These are phyloP conservation scores for Ardeotis arabs DNA, from an alignment of 2,113 vertebrate genomes.

Conservation along the genomic window DNA sequence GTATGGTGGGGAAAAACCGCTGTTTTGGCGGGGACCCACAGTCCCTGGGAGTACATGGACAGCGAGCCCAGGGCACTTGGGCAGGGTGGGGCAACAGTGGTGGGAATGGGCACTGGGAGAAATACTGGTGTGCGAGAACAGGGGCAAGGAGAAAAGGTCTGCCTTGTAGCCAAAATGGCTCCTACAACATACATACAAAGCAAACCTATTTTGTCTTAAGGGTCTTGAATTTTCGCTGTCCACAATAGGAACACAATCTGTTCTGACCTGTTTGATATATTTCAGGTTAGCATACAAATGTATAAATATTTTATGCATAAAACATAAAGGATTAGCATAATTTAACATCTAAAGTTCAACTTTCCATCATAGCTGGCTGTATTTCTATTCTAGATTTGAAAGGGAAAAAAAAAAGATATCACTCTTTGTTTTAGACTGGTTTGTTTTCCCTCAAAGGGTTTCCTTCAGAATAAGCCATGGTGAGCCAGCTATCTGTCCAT, in stretches of 20 bases:
- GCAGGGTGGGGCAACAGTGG: neutral
- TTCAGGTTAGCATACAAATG: neutral
- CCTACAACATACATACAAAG: neutral
- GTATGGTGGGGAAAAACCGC: rapidly evolving
- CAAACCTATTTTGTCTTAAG: neutral
- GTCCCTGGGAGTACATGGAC: neutral
- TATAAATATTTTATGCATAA: neutral
- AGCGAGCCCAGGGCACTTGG: neutral
- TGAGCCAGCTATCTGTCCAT: neutral
- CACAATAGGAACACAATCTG: neutral
- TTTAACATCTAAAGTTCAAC: neutral
- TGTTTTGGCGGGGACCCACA: rapidly evolving
- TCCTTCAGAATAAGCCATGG: neutral
- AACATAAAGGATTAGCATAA: neutral
- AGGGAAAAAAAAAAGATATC: neutral
- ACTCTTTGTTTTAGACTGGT: neutral
- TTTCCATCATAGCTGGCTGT: neutral
- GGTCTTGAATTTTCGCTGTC: neutral
- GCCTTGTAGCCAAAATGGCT: neutral
- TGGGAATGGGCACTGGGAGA: neutral
- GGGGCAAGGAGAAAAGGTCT: neutral
- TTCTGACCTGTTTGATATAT: neutral
- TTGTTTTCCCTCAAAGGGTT: neutral
- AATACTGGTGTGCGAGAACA: neutral
- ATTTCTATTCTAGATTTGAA: neutral